These are phyloP conservation scores for Syndactyla subalaris DNA, from an alignment of 2,797 vertebrate species.

Conservation along the genomic window DNA sequence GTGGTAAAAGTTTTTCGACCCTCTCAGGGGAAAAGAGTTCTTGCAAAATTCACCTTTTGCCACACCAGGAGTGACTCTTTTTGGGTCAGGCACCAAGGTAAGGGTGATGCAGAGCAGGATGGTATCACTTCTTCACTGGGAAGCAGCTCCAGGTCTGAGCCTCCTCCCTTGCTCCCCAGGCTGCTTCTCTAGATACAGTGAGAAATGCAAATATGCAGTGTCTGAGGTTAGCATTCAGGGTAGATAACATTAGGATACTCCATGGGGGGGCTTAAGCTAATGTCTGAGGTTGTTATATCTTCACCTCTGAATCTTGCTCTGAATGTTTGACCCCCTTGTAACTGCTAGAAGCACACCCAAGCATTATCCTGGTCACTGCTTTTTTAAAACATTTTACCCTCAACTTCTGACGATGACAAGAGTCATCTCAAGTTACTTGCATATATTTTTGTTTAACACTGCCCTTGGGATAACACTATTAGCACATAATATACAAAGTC, in stretches of 20 bases:
- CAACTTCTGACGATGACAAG: not conserved
- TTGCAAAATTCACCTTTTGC: not conserved
- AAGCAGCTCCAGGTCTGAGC: not conserved
- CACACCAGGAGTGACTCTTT: rapidly evolving
- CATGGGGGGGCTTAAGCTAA: not conserved
- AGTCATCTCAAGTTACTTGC: not conserved
- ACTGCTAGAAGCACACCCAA: not conserved
- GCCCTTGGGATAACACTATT: not conserved
- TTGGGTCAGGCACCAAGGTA: not conserved
- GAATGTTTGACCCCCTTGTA: not conserved
- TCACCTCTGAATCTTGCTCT: not conserved
- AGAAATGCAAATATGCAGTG: not conserved
- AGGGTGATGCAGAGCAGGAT: not conserved
- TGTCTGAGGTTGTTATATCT: not conserved
- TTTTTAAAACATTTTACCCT: not conserved
- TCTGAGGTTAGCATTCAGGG: not conserved
- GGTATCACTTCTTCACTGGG: rapidly evolving
- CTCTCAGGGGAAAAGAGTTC: not conserved
- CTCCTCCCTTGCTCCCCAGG: not conserved
- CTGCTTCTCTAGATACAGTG: not conserved
- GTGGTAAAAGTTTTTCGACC: not conserved
- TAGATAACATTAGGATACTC: slow-evolving; percentile 1
- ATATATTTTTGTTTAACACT: not conserved
- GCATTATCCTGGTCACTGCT: not conserved
- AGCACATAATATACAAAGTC: not conserved